Percentiles rank a stretch among this genome's conserved stretches.
phyloP scores from a whole-genome alignment of 2,113 vertebrate species.

The Nyctibius bracteatus region DNA sequence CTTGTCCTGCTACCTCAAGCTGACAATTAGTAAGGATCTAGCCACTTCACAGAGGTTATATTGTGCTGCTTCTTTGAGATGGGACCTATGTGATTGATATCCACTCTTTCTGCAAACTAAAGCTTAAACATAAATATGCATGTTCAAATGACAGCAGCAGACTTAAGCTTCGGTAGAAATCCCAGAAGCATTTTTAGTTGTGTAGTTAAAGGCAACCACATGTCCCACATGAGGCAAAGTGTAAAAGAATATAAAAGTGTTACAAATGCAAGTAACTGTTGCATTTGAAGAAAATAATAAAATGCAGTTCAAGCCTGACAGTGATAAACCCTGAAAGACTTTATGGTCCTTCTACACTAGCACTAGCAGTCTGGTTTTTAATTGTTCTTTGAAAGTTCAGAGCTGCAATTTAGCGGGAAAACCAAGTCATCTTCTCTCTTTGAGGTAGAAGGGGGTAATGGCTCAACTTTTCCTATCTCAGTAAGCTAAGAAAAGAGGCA shows the following conservation, averaged over 20 bases:
- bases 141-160: conserved; percentile 18
- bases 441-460: not conserved
- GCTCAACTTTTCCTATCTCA: not conserved
- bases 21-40: not conserved
- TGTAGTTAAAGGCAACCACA: not conserved
- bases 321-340: not conserved
- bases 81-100: conserved; percentile 21
- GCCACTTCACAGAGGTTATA: not conserved
- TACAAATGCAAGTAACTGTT: not conserved
- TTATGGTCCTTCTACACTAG: not conserved
- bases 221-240: not conserved
- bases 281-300: not conserved
- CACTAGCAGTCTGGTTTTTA: not conserved
- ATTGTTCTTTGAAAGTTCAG: not conserved
- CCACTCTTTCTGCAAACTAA: conserved; percentile 11
- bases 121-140: conserved; percentile 33
- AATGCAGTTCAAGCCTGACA: not conserved
- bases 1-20: not conserved
- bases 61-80: not conserved
- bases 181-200: conserved; percentile 11
- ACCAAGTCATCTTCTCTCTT: not conserved
- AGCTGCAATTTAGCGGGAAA: not conserved
- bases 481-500: not conserved
- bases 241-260: not conserved
- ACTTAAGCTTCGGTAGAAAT: conserved; percentile 25